phyloP scores from a whole-genome alignment of 2,113 vertebrate genomes.

The Eleginops maclovinus region DNA sequence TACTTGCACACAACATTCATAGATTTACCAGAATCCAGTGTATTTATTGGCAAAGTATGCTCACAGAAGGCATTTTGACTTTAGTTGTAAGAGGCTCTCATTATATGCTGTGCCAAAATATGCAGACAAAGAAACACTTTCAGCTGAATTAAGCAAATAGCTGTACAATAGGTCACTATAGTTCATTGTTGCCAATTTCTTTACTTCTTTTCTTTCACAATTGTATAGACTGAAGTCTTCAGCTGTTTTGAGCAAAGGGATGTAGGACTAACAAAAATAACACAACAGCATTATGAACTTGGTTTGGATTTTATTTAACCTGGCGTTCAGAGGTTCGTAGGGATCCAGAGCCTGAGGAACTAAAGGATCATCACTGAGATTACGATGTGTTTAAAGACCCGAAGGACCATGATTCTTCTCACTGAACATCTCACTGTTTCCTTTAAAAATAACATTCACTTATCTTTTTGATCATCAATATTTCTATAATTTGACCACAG shows the following conservation, averaged over 20 bases:
- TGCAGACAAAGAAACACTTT: conserved; percentile 44
- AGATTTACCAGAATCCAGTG: conserved; percentile 21
- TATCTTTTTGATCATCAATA: conserved; percentile 13
- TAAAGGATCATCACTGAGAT: conserved; percentile 39
- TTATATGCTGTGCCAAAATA: conserved; percentile 33
- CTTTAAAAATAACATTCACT: neutral
- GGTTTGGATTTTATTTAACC: conserved; percentile 44
- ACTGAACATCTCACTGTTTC: conserved; percentile 1
- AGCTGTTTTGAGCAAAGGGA: conserved; percentile 15
- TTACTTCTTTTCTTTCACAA: conserved; percentile 1
- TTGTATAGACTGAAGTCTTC: conserved; percentile 10
- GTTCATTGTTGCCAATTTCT: neutral
- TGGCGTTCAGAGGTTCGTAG: conserved; percentile 27
- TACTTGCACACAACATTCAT: conserved; percentile 2
- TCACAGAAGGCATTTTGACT: conserved; percentile 31
- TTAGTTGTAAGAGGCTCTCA: conserved; percentile 29
- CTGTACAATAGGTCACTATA: conserved; percentile 6
- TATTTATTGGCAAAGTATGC: conserved; percentile 38
- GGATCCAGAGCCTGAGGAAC: conserved; percentile 27
- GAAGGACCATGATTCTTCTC: conserved; percentile 17
- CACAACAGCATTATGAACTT: conserved; percentile 30
- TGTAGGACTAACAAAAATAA: conserved; percentile 22
- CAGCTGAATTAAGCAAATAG: conserved; percentile 29
- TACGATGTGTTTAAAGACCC: conserved; percentile 37
- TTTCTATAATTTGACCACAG: neutral